Evolutionary conservation across 2,113 vertebrate species (phyloP).

Genomic region (Cathartes aura): DNA sequence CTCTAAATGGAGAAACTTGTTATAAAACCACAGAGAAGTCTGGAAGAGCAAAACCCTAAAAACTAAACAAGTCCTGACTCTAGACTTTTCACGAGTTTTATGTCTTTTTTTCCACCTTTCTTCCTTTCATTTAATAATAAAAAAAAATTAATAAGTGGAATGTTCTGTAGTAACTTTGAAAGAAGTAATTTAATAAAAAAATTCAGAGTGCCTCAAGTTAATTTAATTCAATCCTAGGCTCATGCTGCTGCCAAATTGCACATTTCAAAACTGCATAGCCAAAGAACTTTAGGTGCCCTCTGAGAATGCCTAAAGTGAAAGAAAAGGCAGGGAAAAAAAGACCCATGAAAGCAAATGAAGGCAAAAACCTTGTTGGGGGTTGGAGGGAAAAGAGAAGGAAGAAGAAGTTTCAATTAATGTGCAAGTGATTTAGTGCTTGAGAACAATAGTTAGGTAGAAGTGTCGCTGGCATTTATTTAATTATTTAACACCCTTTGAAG

Average conservation of each 20-base stretch:
- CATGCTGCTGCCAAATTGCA: slow-evolving; percentile 79
- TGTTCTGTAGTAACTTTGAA: slow-evolving; percentile 77
- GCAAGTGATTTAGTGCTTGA: slow-evolving; percentile 71
- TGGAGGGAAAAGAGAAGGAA: slow-evolving; percentile 39
- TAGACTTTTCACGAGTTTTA: slow-evolving; percentile 48
- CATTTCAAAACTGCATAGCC: slow-evolving; percentile 77
- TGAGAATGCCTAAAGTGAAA: slow-evolving; percentile 76
- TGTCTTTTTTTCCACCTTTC: background rate
- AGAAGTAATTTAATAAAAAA: slow-evolving; percentile 81
- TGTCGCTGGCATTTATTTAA: slow-evolving; percentile 61
- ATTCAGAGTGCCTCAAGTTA: slow-evolving; percentile 77
- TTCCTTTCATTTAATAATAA: slow-evolving; percentile 64
- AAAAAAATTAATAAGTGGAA: slow-evolving; percentile 73
- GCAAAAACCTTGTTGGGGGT: slow-evolving; percentile 59
- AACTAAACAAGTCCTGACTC: slow-evolving; percentile 49
- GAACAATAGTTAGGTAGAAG: slow-evolving; percentile 62
- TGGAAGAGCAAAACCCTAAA: slow-evolving; percentile 35
- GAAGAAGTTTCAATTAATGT: slow-evolving; percentile 72
- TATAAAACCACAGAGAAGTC: slow-evolving; percentile 21
- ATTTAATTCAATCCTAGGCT: slow-evolving; percentile 80
- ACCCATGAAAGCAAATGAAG: slow-evolving; percentile 73
- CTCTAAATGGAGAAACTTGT: slow-evolving; percentile 5
- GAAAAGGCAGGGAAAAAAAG: slow-evolving; percentile 34
- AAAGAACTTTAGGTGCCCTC: slow-evolving; percentile 78
- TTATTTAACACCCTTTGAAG: slow-evolving; percentile 67